Percentiles rank a stretch among this genome's conserved stretches.
phyloP scores from a whole-genome alignment of 1,140 invertebrate species.

The Belonocnema kinseyi region DNA sequence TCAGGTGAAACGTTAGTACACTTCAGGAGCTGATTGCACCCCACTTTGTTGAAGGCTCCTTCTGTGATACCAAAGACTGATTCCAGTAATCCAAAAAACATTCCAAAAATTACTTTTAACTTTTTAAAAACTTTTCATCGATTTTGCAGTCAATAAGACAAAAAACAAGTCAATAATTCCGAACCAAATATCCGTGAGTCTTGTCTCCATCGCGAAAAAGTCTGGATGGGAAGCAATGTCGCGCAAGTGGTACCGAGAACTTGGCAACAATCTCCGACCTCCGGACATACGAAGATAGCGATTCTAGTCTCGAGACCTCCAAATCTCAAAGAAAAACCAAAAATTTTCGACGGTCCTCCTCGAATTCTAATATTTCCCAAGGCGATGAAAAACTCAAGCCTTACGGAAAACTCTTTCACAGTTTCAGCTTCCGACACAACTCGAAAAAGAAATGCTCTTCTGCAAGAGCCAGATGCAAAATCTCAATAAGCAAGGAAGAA shows the following conservation, averaged over 20 bases:
- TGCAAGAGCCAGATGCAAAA: slow-evolving; percentile 1
- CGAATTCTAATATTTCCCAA: background rate
- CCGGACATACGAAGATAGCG: slow-evolving; percentile 67
- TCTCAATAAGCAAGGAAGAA: background rate
- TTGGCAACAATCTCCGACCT: slow-evolving; percentile 60
- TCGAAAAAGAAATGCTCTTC: slow-evolving; percentile 6
- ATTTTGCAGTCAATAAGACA: background rate
- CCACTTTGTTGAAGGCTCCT: background rate
- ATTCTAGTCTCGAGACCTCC: background rate
- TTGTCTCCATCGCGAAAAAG: slow-evolving; percentile 11
- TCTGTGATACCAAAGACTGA: slow-evolving; percentile 52
- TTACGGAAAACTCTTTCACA: background rate
- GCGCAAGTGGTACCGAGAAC: slow-evolving; percentile 54
- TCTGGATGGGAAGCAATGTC: slow-evolving; percentile 67
- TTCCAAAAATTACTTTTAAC: slow-evolving; percentile 47
- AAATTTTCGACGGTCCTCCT: slow-evolving; percentile 1
- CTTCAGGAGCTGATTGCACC: slow-evolving; percentile 38
- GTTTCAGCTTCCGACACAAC: slow-evolving; percentile 3
- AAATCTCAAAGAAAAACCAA: slow-evolving; percentile 1
- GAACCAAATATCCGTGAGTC: background rate
- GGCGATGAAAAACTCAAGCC: slow-evolving; percentile 18
- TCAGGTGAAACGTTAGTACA: slow-evolving; percentile 41
- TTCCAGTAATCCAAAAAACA: slow-evolving; percentile 33
- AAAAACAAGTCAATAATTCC: background rate
- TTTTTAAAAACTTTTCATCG: background rate